Evolutionary conservation across 2,888 invertebrate genomes (phyloP).

Genomic region (Cistogaster globosa): DNA sequence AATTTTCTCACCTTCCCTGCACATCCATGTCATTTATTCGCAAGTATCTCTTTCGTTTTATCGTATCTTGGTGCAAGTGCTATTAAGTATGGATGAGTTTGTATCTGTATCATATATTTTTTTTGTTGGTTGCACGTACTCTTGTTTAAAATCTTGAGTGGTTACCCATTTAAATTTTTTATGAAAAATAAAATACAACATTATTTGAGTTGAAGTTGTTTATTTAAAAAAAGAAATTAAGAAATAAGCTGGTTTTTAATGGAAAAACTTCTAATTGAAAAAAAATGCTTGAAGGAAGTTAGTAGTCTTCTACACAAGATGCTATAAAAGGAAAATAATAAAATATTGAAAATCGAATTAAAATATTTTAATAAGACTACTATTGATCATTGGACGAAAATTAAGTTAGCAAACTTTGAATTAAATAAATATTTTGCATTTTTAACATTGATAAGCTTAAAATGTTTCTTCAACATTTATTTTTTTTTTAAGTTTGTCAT

Average conservation of each 20-base stretch:
- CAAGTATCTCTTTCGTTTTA: background rate
- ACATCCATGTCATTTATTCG: background rate
- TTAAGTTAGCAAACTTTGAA: no score
- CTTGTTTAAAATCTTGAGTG: conserved; percentile 5
- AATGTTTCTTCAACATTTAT: no score
- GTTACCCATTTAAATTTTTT: background rate
- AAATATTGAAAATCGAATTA: no score
- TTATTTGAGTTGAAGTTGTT: conserved; percentile 19
- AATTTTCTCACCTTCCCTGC: background rate
- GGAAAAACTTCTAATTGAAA: background rate
- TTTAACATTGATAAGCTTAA: no score
- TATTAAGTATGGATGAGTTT: conserved; percentile 4
- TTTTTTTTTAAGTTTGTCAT: no score
- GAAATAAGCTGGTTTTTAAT: background rate
- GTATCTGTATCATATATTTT: background rate
- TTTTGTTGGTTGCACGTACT: background rate
- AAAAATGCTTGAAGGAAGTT: background rate
- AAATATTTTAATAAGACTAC: no score
- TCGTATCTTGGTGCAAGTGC: background rate
- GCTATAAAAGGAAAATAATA: no score
- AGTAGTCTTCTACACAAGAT: no score
- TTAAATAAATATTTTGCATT: no score
- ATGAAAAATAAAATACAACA: background rate
- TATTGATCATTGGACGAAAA: no score
- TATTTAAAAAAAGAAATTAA: conserved; percentile 7